Conservation (phyloP, 1,140 invertebrate species). For the Mizuhopecten yessoensis region DNA sequence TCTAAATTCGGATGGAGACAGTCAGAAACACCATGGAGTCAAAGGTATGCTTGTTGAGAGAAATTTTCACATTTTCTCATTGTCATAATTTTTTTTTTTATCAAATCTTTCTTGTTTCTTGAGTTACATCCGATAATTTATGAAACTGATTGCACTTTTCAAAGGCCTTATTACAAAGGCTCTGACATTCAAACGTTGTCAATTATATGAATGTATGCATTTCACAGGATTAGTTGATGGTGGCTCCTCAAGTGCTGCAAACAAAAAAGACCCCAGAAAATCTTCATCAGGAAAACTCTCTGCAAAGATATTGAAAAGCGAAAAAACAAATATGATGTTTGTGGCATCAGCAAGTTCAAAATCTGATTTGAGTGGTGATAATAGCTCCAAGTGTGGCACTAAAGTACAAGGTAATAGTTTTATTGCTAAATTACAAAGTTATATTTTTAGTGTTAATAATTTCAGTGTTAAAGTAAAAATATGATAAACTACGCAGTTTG, state of each 20-base stretch:
- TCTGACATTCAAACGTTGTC: no score
- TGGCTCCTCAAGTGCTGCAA: background rate
- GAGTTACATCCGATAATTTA: no score
- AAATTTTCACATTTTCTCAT: no score
- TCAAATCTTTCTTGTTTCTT: no score
- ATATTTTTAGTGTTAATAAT: no score
- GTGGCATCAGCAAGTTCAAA: background rate
- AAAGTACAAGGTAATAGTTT: slow-evolving; percentile 4
- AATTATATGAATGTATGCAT: no score
- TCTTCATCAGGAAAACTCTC: background rate
- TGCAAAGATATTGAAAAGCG: background rate
- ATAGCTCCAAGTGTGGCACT: background rate
- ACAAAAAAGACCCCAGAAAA: background rate
- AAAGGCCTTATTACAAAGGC: no score
- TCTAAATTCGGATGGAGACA: background rate
- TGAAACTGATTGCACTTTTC: no score
- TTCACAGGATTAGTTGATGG: background rate
- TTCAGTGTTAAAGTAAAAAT: no score
- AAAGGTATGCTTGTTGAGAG: background rate
- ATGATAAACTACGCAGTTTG: no score
- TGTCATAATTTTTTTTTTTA: no score
- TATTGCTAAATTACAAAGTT: no score
- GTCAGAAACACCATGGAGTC: background rate
- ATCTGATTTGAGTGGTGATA: background rate
- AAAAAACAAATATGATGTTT: background rate